These are phyloP conservation scores for Tychaedon coryphoeus DNA, from an alignment of 2,113 vertebrate genomes.

Conservation along the genomic window DNA sequence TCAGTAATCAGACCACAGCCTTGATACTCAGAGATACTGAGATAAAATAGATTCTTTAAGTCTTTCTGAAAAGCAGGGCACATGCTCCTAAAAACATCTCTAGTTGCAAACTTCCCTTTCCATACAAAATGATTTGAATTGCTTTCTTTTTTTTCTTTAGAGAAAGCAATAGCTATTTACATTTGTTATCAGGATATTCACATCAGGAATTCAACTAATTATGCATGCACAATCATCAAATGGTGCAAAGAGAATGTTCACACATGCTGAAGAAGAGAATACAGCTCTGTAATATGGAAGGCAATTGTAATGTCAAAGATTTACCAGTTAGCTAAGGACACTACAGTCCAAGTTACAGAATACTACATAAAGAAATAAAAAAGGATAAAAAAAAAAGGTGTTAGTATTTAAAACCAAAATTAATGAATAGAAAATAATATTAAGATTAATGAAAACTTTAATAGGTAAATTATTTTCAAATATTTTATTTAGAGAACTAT, in stretches of 20 bases:
- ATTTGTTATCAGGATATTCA: slow-evolving; percentile 19
- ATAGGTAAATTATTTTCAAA: slow-evolving; percentile 48
- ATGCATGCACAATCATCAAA: slow-evolving; percentile 50
- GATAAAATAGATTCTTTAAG: background rate
- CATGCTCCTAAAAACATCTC: background rate
- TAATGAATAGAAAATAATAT: background rate
- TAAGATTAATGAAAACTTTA: slow-evolving; percentile 28
- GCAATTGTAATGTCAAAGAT: background rate
- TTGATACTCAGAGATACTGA: background rate
- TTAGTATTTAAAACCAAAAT: background rate
- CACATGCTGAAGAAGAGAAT: slow-evolving; percentile 18
- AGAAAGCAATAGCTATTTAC: slow-evolving; percentile 48
- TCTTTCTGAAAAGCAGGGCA: background rate
- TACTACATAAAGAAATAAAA: background rate
- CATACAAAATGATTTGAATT: background rate
- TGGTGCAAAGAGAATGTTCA: background rate
- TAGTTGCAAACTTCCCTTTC: background rate
- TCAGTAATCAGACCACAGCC: background rate
- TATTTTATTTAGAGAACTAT: slow-evolving; percentile 54
- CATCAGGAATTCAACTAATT: slow-evolving; percentile 14
- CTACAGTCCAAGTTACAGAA: background rate
- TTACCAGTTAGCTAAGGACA: background rate
- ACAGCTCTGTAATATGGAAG: background rate
- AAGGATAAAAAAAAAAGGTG: background rate
- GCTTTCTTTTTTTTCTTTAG: background rate